Evolutionary conservation across 1,140 invertebrate genomes (phyloP), one percentile per base, ranked within the genome.

Genomic region (Psix sp.): DNA sequence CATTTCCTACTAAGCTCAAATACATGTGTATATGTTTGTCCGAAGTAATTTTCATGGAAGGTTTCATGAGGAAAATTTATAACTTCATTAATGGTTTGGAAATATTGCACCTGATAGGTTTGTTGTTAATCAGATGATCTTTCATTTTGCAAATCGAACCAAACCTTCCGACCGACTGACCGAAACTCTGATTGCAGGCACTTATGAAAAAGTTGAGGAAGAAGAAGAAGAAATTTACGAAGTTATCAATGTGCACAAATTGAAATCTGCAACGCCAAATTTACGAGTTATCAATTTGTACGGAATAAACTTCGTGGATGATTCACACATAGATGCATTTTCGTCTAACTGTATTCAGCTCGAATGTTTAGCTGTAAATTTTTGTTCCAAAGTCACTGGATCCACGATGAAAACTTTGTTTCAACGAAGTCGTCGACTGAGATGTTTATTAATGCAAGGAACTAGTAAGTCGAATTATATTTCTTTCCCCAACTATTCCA

Each of bases 51-150:
- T 99, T 99, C 86, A 97, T 99, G 94, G 98, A 99, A 87, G 98
- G 98, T n/a, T 99, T 99, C 83, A 99, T 99, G 96, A 89, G 98
- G 60, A 98, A 99, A 87, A 99, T 99, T 68, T 99, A 99, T 85
- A 99, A 99, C 82, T 99, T 99, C 82, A 98, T 99, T 78, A 99
- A 99, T 67, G 98, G 98, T 5, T 84, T 99, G n/a, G 96, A 99
- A 90, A 96, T 99, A 60, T 89, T 99, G 20, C 98, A 99, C 88
- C 89, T 99, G 15, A 97, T 99, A 82, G 98, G 96, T 96, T n/a
- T n/a, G n/a, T n/a, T n/a, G n/a, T n/a, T n/a, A n/a, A n/a, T n/a
- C n/a, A n/a, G n/a, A n/a, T n/a, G n/a, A n/a, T n/a, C n/a, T 77
- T 42, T 16, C n/a, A 33, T 57, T 49, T 36, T 6, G n/a, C n/a